phyloP scores from a whole-genome alignment of 2,797 vertebrate species.

The Acipenser ruthenus region DNA sequence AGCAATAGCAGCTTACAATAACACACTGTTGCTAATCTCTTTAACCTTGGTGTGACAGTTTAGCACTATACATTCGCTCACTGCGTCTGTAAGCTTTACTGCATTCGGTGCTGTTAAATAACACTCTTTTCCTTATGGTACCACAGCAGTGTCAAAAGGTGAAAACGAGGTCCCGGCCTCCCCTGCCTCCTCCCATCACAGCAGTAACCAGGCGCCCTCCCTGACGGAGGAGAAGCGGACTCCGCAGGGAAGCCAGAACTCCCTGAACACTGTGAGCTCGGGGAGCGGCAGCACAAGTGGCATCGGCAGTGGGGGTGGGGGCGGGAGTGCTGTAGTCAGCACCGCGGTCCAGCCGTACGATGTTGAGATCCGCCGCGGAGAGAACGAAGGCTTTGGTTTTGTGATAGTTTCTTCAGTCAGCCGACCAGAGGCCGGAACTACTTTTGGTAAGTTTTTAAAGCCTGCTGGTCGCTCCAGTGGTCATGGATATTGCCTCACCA shows the following conservation, averaged over 20 bases:
- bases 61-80: too few species aligned
- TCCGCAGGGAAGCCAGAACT: constrained; percentile 95
- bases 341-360: constrained; percentile 81
- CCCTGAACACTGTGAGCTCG: constrained; percentile 90
- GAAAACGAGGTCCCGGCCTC: constrained; percentile 85
- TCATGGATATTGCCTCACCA: background rate
- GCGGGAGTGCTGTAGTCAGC: constrained; percentile 60
- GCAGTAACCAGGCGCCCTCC: constrained; percentile 88
- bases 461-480: background rate
- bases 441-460: constrained; percentile 75
- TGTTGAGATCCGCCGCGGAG: constrained; percentile 87
- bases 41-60: background rate
- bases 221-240: constrained; percentile 92
- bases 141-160: constrained; percentile 67
- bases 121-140: background rate
- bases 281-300: constrained; percentile 94
- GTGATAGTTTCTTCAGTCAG: constrained; percentile 97
- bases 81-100: too few species aligned
- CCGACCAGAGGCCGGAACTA: constrained; percentile 87
- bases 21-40: background rate
- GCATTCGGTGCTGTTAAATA: too few species aligned
- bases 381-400: constrained; percentile 94
- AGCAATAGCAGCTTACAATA: background rate
- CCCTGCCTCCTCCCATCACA: constrained; percentile 92
- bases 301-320: constrained; percentile 78